A percentile compares a stretch with the other conserved stretches of the same genome.
Conservation (phyloP, 2,113 vertebrate genomes). For the Gracilinanus agilis region DNA sequence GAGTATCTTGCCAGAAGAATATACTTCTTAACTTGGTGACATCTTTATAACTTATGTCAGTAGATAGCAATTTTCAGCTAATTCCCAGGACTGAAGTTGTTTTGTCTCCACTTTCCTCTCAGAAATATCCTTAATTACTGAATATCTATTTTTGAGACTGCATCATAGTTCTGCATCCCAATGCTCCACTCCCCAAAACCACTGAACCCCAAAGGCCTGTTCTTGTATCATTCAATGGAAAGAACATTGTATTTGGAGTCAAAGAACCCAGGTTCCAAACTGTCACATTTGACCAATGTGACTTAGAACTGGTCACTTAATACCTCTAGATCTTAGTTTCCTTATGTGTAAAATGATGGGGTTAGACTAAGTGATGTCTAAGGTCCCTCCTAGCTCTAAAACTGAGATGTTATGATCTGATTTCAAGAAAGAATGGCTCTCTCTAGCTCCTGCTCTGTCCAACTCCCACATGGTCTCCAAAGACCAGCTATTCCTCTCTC, state of each 20-base stretch:
- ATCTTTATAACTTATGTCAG: conserved; percentile 58
- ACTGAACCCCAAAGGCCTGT: not conserved
- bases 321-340: not conserved
- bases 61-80: conserved; percentile 50
- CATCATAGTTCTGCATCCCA: not conserved
- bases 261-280: not conserved
- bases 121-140: conserved; percentile 37
- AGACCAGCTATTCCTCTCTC: not conserved
- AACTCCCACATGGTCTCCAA: not conserved
- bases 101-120: conserved; percentile 3
- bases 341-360: not conserved
- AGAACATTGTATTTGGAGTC: not conserved
- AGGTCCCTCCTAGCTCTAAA: not conserved
- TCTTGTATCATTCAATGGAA: not conserved
- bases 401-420: not conserved
- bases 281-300: not conserved
- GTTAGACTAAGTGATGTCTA: not conserved
- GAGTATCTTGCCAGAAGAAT: conserved; percentile 43
- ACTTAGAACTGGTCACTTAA: not conserved
- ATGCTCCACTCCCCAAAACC: not conserved
- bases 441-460: not conserved
- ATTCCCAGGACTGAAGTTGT: conserved; percentile 32
- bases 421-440: conserved; percentile 10
- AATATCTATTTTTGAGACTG: not conserved
- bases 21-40: conserved; percentile 61